Evolutionary conservation across 2,797 vertebrate genomes (phyloP).

Genomic region (Crocidura indochinensis): DNA sequence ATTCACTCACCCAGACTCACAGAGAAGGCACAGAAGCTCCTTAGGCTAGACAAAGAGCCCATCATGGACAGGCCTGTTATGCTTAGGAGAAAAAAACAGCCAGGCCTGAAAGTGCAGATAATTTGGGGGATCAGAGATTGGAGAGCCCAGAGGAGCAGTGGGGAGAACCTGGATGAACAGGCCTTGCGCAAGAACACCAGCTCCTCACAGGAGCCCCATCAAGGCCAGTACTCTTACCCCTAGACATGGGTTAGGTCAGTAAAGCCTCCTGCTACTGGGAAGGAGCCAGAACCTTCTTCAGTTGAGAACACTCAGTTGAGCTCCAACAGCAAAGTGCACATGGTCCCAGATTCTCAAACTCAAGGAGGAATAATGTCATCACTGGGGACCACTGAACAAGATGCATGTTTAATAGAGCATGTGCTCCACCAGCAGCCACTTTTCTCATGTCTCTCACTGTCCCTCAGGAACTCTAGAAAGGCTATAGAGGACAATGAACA

Average conservation of each 20-base stretch:
- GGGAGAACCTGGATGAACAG: not conserved
- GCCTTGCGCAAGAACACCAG: not conserved
- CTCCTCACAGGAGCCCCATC: not conserved
- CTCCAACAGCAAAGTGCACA: not conserved
- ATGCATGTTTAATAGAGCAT: not conserved
- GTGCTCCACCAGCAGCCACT: accelerated
- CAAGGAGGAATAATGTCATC: no score
- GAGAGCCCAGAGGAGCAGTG: not conserved
- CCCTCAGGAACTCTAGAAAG: not conserved
- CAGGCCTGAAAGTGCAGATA: not conserved
- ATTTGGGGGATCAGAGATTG: not conserved
- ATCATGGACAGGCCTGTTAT: not conserved
- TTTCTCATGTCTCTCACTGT: not conserved
- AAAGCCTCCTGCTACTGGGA: not conserved
- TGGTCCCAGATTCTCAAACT: not conserved
- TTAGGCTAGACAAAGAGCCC: not conserved
- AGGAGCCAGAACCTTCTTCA: not conserved
- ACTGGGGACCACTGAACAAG: not conserved
- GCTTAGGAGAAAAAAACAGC: not conserved
- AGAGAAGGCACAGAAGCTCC: no score
- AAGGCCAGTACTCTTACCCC: not conserved
- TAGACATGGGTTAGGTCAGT: not conserved
- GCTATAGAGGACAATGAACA: not conserved
- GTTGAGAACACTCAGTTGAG: not conserved
- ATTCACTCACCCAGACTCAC: no score